Evolutionary conservation across 1,140 invertebrate species (phyloP).

Genomic region (Diorhabda sublineata): DNA sequence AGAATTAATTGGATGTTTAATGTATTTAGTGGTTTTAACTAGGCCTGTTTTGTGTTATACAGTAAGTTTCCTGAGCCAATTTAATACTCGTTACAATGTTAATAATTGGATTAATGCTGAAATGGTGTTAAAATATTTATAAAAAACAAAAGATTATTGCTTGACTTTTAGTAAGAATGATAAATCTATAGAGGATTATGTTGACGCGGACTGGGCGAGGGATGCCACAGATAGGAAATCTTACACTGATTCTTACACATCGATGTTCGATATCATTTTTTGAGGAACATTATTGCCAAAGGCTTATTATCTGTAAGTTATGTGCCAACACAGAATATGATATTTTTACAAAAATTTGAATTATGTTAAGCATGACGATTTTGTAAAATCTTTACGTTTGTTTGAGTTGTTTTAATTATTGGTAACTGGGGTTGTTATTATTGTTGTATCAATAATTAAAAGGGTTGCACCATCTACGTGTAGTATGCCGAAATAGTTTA

Average conservation of each 20-base stretch:
- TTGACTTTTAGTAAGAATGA: conserved; percentile 14
- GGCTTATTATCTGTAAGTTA: no score
- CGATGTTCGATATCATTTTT: no score
- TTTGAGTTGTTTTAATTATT: no score
- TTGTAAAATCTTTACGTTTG: no score
- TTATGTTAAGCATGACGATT: no score
- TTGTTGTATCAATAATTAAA: no score
- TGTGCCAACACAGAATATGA: no score
- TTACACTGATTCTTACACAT: conserved; percentile 31
- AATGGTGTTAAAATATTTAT: conserved; percentile 46
- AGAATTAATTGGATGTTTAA: conserved; percentile 32
- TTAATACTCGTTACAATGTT: conserved; percentile 40
- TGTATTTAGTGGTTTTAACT: conserved; percentile 47
- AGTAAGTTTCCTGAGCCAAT: conserved; percentile 40
- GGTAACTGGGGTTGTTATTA: no score
- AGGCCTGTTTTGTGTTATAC: conserved; percentile 45
- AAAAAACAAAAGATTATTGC: conserved; percentile 40
- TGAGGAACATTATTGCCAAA: no score
- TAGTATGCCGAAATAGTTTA: no score
- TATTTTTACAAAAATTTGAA: no score
- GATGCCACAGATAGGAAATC: conserved; percentile 34
- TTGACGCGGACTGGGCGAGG: conserved; percentile 46
- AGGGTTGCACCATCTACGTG: no score
- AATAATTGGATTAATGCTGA: conserved; percentile 46
- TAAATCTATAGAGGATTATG: conserved; percentile 31